Evolutionary conservation across 2,797 vertebrate species (phyloP).

Genomic region (Phaenicophaeus curvirostris): DNA sequence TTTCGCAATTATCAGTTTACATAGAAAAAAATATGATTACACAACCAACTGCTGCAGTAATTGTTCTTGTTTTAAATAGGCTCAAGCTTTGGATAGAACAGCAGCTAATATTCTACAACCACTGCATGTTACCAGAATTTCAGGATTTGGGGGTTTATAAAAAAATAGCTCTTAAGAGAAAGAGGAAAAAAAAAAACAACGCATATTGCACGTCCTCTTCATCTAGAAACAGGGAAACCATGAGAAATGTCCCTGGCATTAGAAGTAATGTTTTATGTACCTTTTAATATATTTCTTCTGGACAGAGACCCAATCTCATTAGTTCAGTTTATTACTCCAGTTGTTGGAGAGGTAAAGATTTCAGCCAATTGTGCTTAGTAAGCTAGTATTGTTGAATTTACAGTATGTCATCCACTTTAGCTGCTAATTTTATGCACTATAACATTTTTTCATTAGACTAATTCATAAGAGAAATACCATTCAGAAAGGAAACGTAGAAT

Average conservation of each 20-base stretch:
- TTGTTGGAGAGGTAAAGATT: neutral
- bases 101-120: neutral
- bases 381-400: neutral
- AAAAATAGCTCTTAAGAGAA: neutral
- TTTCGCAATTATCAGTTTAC: neutral
- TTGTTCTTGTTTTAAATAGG: neutral
- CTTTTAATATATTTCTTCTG: neutral
- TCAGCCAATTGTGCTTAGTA: neutral
- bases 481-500: neutral
- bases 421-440: neutral
- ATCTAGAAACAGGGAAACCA: neutral
- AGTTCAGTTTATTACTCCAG: neutral
- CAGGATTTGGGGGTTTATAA: accelerated
- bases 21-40: neutral
- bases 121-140: neutral
- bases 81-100: neutral
- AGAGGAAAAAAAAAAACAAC: neutral
- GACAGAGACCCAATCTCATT: neutral
- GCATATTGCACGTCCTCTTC: accelerated
- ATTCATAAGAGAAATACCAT: neutral
- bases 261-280: neutral
- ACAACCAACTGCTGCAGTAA: neutral
- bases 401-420: neutral
- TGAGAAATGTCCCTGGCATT: neutral
- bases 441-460: neutral